Evolutionary conservation across 2,113 vertebrate genomes (phyloP).

Genomic region (Microcebus griseorufus): DNA sequence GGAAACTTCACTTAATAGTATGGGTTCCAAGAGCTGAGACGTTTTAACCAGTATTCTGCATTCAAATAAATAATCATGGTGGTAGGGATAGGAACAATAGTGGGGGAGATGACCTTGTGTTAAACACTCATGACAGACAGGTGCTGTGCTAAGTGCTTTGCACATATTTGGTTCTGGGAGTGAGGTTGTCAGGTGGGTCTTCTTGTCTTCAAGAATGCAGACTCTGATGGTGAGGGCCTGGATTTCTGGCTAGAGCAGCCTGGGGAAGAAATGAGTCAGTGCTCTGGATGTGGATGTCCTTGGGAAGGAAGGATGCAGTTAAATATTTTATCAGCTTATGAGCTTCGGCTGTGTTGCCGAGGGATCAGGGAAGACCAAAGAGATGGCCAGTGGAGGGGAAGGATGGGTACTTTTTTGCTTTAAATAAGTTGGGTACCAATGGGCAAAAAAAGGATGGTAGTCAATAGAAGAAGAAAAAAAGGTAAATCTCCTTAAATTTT

Average conservation of each 20-base stretch:
- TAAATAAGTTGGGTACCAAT: not conserved
- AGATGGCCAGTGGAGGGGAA: rapidly evolving
- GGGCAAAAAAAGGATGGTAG: not conserved
- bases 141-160: not conserved
- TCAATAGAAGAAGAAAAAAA: not conserved
- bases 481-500: not conserved
- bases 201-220: not conserved
- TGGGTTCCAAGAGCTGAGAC: not conserved
- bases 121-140: not conserved
- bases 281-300: not conserved
- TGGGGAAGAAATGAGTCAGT: not conserved
- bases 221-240: not conserved
- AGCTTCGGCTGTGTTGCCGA: not conserved
- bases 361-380: not conserved
- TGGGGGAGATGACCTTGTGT: not conserved
- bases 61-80: not conserved
- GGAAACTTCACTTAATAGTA: no score
- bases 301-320: not conserved
- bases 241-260: not conserved
- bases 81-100: not conserved
- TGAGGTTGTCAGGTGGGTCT: no score
- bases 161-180: not conserved
- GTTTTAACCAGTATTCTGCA: not conserved
- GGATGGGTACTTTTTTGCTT: not conserved
- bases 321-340: not conserved